Percentiles rank a stretch among this genome's conserved stretches.
Conservation (phyloP, 2,113 vertebrate genomes). For the Peromyscus californicus region DNA sequence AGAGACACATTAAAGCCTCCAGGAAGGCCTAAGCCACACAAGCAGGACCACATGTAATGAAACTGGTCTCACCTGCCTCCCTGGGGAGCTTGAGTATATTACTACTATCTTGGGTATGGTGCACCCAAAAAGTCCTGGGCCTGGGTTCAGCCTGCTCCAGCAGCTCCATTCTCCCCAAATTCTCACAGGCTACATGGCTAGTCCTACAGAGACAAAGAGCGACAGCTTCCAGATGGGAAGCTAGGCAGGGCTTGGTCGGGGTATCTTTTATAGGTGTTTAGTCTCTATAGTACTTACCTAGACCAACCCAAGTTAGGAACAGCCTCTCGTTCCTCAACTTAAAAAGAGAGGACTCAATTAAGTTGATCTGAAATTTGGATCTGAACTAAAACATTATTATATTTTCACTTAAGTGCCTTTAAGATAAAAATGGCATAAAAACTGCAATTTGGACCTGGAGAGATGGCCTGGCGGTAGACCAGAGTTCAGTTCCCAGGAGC, state of each 20-base stretch:
- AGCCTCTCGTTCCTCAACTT: constrained; percentile 28
- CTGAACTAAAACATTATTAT: constrained; percentile 48
- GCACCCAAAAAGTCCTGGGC: not conserved
- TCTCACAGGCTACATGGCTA: not conserved
- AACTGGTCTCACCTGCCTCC: not conserved
- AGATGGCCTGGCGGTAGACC: not conserved
- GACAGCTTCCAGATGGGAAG: not conserved
- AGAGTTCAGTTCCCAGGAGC: not conserved
- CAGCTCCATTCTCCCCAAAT: not conserved
- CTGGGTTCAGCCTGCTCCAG: not conserved
- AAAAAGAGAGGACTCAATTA: constrained; percentile 47
- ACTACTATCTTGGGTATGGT: not conserved
- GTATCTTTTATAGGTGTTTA: not conserved
- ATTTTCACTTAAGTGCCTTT: constrained; percentile 57
- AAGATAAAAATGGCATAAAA: constrained; percentile 59
- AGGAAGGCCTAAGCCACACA: not conserved
- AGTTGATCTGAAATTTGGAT: constrained; percentile 36
- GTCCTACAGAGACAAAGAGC: not conserved
- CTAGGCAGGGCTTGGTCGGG: not conserved
- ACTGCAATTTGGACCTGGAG: not conserved
- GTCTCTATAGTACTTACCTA: not conserved
- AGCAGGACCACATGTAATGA: not conserved
- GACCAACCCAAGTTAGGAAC: not conserved
- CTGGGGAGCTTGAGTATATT: not conserved
- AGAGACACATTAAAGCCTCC: not conserved